Evolutionary conservation across 2,113 vertebrate species (phyloP).

Genomic region (Ptilorrhoa leucosticta): DNA sequence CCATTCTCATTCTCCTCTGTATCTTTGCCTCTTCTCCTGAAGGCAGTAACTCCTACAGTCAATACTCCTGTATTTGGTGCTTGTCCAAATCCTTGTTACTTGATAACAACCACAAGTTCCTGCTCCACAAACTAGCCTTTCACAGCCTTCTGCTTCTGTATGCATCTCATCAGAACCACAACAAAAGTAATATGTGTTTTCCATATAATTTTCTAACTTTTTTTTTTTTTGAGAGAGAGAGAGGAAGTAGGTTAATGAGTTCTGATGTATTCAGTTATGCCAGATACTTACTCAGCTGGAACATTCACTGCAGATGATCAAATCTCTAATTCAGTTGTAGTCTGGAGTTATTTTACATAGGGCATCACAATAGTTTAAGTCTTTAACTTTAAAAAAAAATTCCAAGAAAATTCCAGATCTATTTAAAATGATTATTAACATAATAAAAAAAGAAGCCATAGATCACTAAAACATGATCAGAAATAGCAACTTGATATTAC

Average conservation of each 20-base stretch:
- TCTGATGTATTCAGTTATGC: constrained; percentile 23
- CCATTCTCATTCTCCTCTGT: neutral
- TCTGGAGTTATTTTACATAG: neutral
- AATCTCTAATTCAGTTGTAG: neutral
- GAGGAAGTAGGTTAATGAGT: constrained; percentile 46
- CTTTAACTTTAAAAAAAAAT: neutral
- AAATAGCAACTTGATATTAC: neutral
- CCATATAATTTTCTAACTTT: neutral
- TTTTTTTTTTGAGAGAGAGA: neutral
- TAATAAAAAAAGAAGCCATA: neutral
- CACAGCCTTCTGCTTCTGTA: neutral
- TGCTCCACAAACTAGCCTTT: neutral
- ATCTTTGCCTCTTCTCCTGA: neutral
- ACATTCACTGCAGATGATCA: constrained; percentile 1
- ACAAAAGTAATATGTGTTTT: neutral
- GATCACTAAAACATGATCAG: neutral
- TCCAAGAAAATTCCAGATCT: neutral
- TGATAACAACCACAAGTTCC: neutral
- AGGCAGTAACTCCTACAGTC: neutral
- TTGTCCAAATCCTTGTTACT: neutral
- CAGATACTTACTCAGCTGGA: constrained; percentile 21
- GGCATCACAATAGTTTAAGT: neutral
- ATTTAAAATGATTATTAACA: neutral
- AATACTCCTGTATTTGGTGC: neutral
- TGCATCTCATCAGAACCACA: neutral